These are phyloP conservation scores for Copidosoma floridanum DNA, from an alignment of 1,140 invertebrate species.

Conservation along the genomic window DNA sequence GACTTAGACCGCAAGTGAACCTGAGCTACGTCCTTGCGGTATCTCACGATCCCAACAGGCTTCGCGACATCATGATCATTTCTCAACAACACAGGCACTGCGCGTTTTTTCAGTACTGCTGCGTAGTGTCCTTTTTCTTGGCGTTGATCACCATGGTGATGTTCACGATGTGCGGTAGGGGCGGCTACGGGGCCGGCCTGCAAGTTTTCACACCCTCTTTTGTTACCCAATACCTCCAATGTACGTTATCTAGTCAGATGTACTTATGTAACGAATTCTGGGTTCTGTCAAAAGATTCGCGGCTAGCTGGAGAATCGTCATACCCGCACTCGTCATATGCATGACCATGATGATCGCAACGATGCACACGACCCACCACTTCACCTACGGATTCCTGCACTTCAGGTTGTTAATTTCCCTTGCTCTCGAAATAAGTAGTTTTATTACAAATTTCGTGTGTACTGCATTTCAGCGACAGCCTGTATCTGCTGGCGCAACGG, in stretches of 20 bases:
- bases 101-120: constrained; percentile 28
- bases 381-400: constrained; percentile 24
- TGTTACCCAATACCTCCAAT: constrained; percentile 6
- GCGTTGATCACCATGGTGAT: constrained; percentile 34
- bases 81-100: constrained; percentile 29
- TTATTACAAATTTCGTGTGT: no score
- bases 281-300: constrained; percentile 30
- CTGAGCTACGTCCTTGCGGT: background rate
- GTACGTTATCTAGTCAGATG: background rate
- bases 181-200: constrained; percentile 32
- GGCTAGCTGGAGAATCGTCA: constrained; percentile 38
- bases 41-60: constrained; percentile 28
- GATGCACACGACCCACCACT: background rate
- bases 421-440: no score
- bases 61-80: constrained; percentile 27
- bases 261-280: background rate
- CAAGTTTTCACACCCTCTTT: no score
- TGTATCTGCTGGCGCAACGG: constrained; percentile 12
- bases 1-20: background rate
- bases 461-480: constrained; percentile 1
- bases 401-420: no score
- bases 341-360: constrained; percentile 29
- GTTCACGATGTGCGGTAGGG: constrained; percentile 38
- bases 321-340: constrained; percentile 34
- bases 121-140: constrained; percentile 35